Base-by-base conservation (phyloP, 2,888 invertebrate species). In the Dynastes tityus region DNA sequence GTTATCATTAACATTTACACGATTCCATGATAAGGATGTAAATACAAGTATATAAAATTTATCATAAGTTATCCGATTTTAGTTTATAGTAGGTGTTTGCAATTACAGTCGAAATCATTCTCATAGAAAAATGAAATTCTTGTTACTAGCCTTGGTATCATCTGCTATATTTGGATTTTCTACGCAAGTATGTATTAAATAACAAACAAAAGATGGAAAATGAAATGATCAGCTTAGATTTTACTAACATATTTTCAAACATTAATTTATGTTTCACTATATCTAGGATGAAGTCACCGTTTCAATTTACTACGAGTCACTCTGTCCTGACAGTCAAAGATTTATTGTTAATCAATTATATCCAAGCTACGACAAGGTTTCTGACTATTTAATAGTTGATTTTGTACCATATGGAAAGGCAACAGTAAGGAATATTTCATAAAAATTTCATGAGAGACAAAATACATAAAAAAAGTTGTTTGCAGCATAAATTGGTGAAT, bases 251-350 rank as follows among this genome's bases (percentile, higher is more conserved):
- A 5, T 5, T 37, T 37, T 5, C 32, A 11, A 11, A 45, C 45
- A 5, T 37, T 37, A 37, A 37, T 5, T 4, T 37, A 37, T 27
- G 6, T 49, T 45, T 67, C 67, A 29, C 51, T 11, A 49, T 27
- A 45, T 70, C 16, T 40, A 80, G 80, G 70, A 75, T 8, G 11
- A 6, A n/a, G 61, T 80, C 13, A 74, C 67, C 58, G 91, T 95
- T 76, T 91, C 92, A 0, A 91, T 95, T 4, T 95, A 94, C 89
- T 95, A 95, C 88, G 95, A 95, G 87, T 91, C 94, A 0, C 89
- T 95, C 9, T 95, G 95, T 83, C 94, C 94, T 0, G 95, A 95
- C 89, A 94, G 94, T 84, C 93, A 92, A 84, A 90, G 90, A 80
- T 94, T 95, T 88, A 92, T 95, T 84, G 93, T 91, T 1, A 85